Percentiles rank a stretch among this genome's conserved stretches.
These are phyloP conservation scores for Kobus ellipsiprymnus DNA, from an alignment of 2,113 vertebrate species.

Conservation along the genomic window DNA sequence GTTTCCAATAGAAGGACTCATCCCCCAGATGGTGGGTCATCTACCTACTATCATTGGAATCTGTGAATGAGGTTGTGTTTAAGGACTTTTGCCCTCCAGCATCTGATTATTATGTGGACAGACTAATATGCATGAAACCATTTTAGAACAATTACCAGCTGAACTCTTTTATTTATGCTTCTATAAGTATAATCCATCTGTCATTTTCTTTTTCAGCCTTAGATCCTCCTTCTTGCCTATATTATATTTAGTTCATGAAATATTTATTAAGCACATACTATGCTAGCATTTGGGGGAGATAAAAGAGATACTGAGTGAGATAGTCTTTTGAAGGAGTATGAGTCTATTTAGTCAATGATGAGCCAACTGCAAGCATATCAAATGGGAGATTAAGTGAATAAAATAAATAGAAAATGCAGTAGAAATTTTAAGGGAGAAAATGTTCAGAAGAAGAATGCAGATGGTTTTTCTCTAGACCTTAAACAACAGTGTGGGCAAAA, in stretches of 20 bases:
- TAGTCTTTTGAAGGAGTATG: neutral
- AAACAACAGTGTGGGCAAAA: neutral
- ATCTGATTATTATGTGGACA: neutral
- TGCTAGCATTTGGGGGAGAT: neutral
- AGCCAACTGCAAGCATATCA: neutral
- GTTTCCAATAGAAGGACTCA: neutral
- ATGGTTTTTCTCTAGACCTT: neutral
- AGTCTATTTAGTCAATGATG: neutral
- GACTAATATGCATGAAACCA: neutral
- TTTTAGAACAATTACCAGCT: neutral
- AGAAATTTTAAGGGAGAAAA: neutral
- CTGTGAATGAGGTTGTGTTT: neutral
- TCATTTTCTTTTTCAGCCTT: neutral
- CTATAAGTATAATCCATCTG: neutral
- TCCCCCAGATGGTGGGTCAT: neutral
- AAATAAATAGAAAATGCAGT: neutral
- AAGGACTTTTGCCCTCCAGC: neutral
- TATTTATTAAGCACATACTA: slow-evolving; percentile 30
- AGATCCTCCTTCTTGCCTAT: neutral
- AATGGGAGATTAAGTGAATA: neutral
- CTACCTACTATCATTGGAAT: neutral
- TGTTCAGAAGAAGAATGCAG: neutral
- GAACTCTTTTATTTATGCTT: neutral
- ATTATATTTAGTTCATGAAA: slow-evolving; percentile 28
- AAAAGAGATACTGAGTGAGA: neutral